These are phyloP conservation scores for Manis pentadactyla DNA, from an alignment of 2,797 vertebrate species.

Conservation along the genomic window DNA sequence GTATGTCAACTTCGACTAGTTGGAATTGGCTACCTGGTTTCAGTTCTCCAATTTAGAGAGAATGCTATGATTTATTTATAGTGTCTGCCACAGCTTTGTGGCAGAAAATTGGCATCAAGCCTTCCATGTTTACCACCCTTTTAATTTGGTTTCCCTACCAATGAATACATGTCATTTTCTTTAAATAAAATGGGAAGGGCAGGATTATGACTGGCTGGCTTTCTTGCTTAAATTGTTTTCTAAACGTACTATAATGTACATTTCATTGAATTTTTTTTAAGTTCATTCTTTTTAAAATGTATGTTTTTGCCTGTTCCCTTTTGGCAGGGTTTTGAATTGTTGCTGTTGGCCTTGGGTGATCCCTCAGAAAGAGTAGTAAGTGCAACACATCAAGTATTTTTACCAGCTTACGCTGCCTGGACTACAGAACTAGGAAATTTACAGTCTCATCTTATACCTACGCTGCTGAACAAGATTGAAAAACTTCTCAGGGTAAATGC, in stretches of 20 bases:
- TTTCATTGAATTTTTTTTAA: background rate
- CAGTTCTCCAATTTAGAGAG: background rate
- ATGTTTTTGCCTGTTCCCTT: background rate
- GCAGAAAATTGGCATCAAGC: background rate
- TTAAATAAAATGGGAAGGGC: background rate
- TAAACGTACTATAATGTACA: background rate
- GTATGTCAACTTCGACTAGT: background rate
- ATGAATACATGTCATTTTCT: background rate
- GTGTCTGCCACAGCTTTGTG: background rate
- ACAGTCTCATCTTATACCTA: constrained; percentile 95
- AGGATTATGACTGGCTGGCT: background rate
- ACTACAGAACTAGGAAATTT: constrained; percentile 96
- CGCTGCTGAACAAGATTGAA: constrained; percentile 96
- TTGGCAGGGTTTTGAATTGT: constrained; percentile 96
- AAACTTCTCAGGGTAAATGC: constrained; percentile 94
- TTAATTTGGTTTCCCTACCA: background rate
- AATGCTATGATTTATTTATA: background rate
- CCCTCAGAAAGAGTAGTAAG: constrained; percentile 97
- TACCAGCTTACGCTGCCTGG: constrained; percentile 99
- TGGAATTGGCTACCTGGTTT: background rate
- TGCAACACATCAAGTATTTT: constrained; percentile 98
- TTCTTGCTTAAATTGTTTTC: constrained; percentile 15
- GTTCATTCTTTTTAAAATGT: constrained; percentile 20
- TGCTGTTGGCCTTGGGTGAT: constrained; percentile 95
- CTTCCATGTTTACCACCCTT: background rate